Evolutionary conservation across 2,888 invertebrate species (phyloP).

Genomic region (Platycheirus albimanus): DNA sequence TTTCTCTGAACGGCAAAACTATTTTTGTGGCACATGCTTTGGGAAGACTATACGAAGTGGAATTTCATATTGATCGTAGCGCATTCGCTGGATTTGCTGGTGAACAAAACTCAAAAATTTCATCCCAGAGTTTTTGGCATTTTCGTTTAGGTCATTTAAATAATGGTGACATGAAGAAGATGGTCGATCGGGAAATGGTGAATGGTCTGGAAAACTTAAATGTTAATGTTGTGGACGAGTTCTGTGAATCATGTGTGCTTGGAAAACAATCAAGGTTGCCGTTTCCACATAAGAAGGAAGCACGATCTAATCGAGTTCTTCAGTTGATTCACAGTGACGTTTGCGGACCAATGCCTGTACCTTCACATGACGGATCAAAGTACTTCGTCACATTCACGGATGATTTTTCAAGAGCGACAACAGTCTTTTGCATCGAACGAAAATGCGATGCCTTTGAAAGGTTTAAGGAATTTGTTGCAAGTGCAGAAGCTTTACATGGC

Average conservation of each 20-base stretch:
- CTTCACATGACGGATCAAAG: constrained; percentile 72
- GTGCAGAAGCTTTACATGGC: neutral
- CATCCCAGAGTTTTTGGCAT: neutral
- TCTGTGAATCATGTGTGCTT: too few relatives aligned
- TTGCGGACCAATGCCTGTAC: constrained; percentile 77
- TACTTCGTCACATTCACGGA: constrained; percentile 68
- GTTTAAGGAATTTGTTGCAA: neutral
- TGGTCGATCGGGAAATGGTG: constrained; percentile 13
- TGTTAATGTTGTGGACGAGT: neutral
- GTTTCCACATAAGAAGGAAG: constrained; percentile 65
- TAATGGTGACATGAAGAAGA: neutral
- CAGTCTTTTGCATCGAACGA: neutral
- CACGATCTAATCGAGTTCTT: neutral
- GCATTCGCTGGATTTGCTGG: neutral
- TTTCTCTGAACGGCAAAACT: neutral
- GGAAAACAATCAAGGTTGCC: constrained; percentile 71
- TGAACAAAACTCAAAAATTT: neutral
- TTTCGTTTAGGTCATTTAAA: neutral
- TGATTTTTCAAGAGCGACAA: neutral
- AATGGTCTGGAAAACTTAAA: neutral
- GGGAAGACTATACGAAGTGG: neutral
- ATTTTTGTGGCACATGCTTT: neutral
- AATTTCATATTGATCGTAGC: too few relatives aligned
- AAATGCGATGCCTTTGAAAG: neutral
- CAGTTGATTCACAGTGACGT: constrained; percentile 75